Evolutionary conservation across 2,113 vertebrate species (phyloP), one percentile per base, ranked within the genome.

Genomic region (Saguinus imperator): DNA sequence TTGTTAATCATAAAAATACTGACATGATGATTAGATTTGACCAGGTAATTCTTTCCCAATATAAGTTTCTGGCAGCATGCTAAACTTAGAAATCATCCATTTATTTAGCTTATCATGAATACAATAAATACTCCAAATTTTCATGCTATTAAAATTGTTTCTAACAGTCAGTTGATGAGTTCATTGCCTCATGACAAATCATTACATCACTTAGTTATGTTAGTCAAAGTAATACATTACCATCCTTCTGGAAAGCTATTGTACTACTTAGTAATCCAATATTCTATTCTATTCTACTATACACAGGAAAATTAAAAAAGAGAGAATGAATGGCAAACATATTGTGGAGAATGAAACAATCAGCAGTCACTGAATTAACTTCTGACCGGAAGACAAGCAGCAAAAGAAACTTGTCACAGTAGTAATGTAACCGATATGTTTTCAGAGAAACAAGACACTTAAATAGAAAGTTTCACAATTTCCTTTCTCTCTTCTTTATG

Each of bases 1-100:
- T 37, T 48, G 12, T 73, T 96, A 73, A 58, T 93, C 68, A 94
- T 87, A 77, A 97, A 98, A 97, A 82, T 75, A 12, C 32, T 91
- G 90, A 61, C 40, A 77, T n/a, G 35, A 89, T 76, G 72, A 95
- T 94, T 83, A 95, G 75, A 18, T 92, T 82, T 97, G 66, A 55
- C 86, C 94, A 75, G 25, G 43, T 76, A 58, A 3, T 93, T 91
- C n/a, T 84, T 55, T 52, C 87, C 58, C 84, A 75, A 50, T 96
- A 97, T 94, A 95, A 25, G 32, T 84, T 80, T 50, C 6, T 89
- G 50, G 43, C 0, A 61, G 91, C 25, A 80, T 61, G 77, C 20
- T 4, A 1, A 82, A 94, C 11, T 35, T 52, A 83, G 25, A 86
- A 94, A n/a, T 14, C 40, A 77, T 91, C 43, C 17, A 90, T 91